Evolutionary conservation across 2,797 vertebrate species (phyloP).

Genomic region (Pseudochirops corinnae): DNA sequence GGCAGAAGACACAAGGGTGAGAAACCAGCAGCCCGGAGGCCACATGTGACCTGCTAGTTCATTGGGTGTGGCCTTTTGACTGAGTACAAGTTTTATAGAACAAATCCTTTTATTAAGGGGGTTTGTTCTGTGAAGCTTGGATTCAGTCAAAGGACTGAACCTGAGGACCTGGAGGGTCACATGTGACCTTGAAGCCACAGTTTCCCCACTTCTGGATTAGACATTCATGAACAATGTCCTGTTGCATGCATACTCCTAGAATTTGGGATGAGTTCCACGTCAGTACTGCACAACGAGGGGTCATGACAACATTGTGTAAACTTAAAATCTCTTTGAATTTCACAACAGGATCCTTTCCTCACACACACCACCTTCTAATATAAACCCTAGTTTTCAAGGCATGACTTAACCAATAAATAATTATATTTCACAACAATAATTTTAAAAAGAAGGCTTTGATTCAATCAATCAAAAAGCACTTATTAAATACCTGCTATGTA

Average conservation of each 20-base stretch:
- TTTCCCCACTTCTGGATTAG: neutral
- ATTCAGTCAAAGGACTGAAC: too few species aligned
- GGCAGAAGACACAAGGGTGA: neutral
- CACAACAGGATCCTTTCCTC: neutral
- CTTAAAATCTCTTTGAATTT: neutral
- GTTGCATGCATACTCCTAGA: neutral
- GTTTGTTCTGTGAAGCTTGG: too few species aligned
- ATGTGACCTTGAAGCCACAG: too few species aligned
- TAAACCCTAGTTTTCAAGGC: neutral
- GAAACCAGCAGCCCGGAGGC: too few species aligned
- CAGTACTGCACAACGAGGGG: neutral
- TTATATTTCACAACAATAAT: neutral
- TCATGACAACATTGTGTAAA: neutral
- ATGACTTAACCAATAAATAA: neutral
- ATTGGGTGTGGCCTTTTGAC: too few species aligned
- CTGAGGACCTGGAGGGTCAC: too few species aligned
- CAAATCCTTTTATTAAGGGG: too few species aligned
- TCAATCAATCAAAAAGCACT: constrained; percentile 28
- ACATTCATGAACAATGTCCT: neutral
- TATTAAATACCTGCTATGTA: neutral
- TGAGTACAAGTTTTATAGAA: too few species aligned
- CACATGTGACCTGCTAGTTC: too few species aligned
- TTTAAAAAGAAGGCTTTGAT: neutral
- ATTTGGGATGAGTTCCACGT: neutral
- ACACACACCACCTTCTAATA: neutral